These are phyloP conservation scores for Ceratina calcarata DNA, from an alignment of 1,140 invertebrate species.

Conservation along the genomic window DNA sequence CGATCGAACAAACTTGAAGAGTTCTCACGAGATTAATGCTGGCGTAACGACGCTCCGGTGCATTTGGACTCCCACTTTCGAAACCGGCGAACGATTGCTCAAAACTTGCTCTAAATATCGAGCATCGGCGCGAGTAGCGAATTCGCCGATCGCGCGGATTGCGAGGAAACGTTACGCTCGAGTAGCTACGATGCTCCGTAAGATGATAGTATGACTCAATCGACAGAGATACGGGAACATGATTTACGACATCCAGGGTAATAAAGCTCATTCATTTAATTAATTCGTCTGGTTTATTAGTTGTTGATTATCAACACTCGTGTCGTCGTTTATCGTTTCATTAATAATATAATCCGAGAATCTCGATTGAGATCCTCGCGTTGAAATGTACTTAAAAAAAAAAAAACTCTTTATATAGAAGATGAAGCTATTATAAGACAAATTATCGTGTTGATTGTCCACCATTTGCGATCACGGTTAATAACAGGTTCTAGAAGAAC, in stretches of 20 bases:
- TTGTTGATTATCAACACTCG: too few relatives aligned
- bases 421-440: too few relatives aligned
- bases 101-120: slow-evolving; percentile 43
- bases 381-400: too few relatives aligned
- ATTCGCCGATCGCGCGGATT: neutral
- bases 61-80: slow-evolving; percentile 31
- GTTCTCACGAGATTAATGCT: slow-evolving; percentile 50
- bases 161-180: neutral
- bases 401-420: too few relatives aligned
- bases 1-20: slow-evolving; percentile 2
- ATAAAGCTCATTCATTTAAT: neutral
- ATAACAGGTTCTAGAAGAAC: neutral
- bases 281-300: neutral
- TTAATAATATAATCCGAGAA: too few relatives aligned
- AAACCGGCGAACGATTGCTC: slow-evolving; percentile 19
- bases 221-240: neutral
- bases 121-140: neutral
- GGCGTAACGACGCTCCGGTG: slow-evolving; percentile 36
- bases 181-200: neutral
- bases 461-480: neutral
- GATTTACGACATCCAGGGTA: neutral
- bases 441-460: too few relatives aligned
- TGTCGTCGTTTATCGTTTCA: too few relatives aligned
- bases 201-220: slow-evolving; percentile 8
- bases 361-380: too few relatives aligned